Evolutionary conservation across 2,888 invertebrate species (phyloP).

Genomic region (Poecilobothrus nobilitatus): DNA sequence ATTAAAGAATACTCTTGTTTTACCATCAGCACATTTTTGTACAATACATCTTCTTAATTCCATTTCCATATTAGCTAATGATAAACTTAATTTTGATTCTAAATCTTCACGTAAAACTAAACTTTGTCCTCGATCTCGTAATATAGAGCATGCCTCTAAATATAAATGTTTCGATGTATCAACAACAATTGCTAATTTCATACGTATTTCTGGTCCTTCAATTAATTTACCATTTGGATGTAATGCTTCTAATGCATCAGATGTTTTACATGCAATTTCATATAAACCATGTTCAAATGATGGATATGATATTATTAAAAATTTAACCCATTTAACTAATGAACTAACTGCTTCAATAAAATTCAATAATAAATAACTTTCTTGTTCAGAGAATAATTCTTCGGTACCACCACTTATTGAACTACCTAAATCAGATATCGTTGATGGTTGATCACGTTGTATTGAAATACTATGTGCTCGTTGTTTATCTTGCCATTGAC

Average conservation of each 20-base stretch:
- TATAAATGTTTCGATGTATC: conserved; percentile 50
- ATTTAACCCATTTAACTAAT: conserved; percentile 75
- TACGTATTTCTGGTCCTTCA: conserved; percentile 64
- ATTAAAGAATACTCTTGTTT: conserved; percentile 41
- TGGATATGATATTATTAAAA: conserved; percentile 59
- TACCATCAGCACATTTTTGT: conserved; percentile 41
- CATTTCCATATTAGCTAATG: conserved; percentile 60
- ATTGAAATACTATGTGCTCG: conserved; percentile 49
- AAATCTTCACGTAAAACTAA: conserved; percentile 57
- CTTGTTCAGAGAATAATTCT: conserved; percentile 45
- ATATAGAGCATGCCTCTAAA: conserved; percentile 61
- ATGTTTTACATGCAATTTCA: conserved; percentile 62
- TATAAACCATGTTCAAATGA: conserved; percentile 65
- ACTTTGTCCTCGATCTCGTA: conserved; percentile 59
- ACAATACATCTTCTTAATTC: conserved; percentile 62
- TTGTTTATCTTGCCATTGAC: conserved; percentile 80
- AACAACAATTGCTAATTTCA: conserved; percentile 58
- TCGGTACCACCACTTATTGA: conserved; percentile 39
- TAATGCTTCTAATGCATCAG: conserved; percentile 60
- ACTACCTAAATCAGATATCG: conserved; percentile 32
- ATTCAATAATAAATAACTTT: conserved; percentile 51
- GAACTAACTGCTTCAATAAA: conserved; percentile 78
- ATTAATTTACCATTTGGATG: conserved; percentile 75
- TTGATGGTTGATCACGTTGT: conserved; percentile 44
- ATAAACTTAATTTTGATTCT: conserved; percentile 58